These are phyloP conservation scores for Paralinhomoeus sp. DNA, from an alignment of 2,888 invertebrate genomes.

Conservation along the genomic window DNA sequence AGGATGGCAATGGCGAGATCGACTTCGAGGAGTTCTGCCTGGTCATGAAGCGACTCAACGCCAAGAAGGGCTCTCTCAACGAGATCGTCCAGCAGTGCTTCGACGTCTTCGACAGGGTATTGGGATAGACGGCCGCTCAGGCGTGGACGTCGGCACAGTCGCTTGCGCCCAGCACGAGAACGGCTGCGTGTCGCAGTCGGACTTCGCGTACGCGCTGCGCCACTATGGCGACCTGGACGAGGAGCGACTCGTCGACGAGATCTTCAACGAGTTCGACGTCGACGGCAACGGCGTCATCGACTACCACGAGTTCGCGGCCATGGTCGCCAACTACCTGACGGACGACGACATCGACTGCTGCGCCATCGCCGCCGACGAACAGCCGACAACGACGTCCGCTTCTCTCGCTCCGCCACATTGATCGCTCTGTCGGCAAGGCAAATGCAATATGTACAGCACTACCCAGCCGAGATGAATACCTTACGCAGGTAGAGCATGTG, in stretches of 20 bases:
- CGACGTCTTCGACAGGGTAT: constrained; percentile 19
- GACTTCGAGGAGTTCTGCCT: constrained; percentile 20
- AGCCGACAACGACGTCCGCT: no score
- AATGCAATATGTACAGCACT: no score
- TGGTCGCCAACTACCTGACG: constrained; percentile 20
- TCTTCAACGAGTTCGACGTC: constrained; percentile 5
- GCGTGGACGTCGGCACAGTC: no score
- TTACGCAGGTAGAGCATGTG: no score
- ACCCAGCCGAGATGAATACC: no score
- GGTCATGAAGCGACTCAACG: constrained; percentile 15
- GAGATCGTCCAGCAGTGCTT: constrained; percentile 21
- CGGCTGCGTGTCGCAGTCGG: constrained; percentile 16
- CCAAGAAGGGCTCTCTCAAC: constrained; percentile 21
- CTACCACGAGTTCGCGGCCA: constrained; percentile 21
- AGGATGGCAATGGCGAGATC: constrained; percentile 22
- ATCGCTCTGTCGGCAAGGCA: no score
- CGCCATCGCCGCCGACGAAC: no score
- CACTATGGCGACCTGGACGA: constrained; percentile 21
- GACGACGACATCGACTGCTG: constrained; percentile 22
- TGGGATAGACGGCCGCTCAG: background rate
- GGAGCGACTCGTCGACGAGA: constrained; percentile 16
- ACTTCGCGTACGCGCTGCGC: constrained; percentile 19
- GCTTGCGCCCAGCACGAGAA: constrained; percentile 14
- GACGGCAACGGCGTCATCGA: constrained; percentile 22
- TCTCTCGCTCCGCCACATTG: no score